A percentile compares a stretch with the other conserved stretches of the same genome.
Conservation (phyloP, 2,888 invertebrate species). For the Ormyrus rosae region DNA sequence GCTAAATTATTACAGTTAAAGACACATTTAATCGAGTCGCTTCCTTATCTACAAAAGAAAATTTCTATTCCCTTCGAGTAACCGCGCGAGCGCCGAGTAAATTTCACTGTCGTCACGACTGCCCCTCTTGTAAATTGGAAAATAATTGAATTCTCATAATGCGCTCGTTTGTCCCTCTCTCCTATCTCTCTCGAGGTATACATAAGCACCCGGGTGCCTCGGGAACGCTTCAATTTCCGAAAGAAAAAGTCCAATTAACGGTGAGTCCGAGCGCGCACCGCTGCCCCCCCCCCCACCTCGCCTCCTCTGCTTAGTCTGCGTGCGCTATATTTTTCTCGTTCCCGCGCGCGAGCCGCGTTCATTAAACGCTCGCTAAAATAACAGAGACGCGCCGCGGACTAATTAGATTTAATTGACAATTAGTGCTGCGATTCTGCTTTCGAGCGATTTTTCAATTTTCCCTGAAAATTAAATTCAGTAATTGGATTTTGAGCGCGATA, state of each 20-base stretch:
- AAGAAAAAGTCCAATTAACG: constrained; percentile 50
- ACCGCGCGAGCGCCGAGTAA: no score
- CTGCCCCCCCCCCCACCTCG: background rate
- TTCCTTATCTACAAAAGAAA: no score
- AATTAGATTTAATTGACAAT: constrained; percentile 56
- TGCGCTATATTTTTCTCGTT: constrained; percentile 1
- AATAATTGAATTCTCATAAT: constrained; percentile 44
- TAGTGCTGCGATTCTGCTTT: background rate
- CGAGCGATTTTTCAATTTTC: constrained; percentile 35
- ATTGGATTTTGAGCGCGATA: no score
- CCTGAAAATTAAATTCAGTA: background rate
- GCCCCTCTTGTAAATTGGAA: background rate
- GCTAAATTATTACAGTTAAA: no score
- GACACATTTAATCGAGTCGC: no score
- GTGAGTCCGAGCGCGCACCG: background rate
- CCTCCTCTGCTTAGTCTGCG: background rate
- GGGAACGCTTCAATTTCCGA: constrained; percentile 16
- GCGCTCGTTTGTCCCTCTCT: background rate
- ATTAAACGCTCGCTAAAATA: constrained; percentile 44
- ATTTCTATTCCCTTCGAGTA: no score
- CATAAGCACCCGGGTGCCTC: background rate
- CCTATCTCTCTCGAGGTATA: background rate
- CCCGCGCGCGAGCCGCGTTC: constrained; percentile 13
- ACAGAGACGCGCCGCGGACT: constrained; percentile 13
- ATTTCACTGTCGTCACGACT: no score